Base-by-base conservation (phyloP, 2,797 vertebrate species). In the Tamandua tetradactyla region DNA sequence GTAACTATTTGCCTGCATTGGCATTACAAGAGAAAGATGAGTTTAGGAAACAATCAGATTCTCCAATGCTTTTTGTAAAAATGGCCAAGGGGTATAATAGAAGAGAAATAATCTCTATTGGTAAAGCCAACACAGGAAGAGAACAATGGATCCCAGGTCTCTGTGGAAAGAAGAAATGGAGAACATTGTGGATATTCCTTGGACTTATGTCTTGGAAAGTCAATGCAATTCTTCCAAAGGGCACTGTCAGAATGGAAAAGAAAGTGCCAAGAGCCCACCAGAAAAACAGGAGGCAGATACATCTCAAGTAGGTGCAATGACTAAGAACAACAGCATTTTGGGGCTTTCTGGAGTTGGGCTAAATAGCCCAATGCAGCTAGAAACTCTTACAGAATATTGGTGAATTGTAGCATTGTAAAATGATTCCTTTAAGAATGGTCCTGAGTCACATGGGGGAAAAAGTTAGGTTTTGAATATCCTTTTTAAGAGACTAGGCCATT, bases 371-470 rank as follows among this genome's bases (percentile, higher is more conserved):
- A 0, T 17, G 57, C 32, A 85, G 35, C 57, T 10, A 3, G 18
- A 91, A 13, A 17, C 13, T 81, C 66, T 55, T 7, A 30, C 23
- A 68, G 42, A 62, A 64, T 20, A 10, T 75, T 71, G 52, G 30
- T 62, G 23, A 94, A 78, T 32, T 71, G 1, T 0, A 69, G n/a
- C n/a, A 64, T 71, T 94, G 68, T 27, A 44, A 85, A 94, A 78
- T 35, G 72, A 80, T 59, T 84, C 69, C 40, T 88, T 91, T 90
- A 61, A 72, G 64, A 44, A 90, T 44, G 23, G 89, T 40, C 64
- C 23, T 49, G n/a, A 94, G 42, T 76, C 62, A 68, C 2, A 15
- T 68, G 55, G 62, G 10, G 14, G 14, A 44, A 30, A 72, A 75
- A 49, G 20, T 84, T 82, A 32, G 25, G 40, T 32, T 81, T 87